Conservation (phyloP, 2,797 vertebrate genomes). For the Rhinella marina region DNA sequence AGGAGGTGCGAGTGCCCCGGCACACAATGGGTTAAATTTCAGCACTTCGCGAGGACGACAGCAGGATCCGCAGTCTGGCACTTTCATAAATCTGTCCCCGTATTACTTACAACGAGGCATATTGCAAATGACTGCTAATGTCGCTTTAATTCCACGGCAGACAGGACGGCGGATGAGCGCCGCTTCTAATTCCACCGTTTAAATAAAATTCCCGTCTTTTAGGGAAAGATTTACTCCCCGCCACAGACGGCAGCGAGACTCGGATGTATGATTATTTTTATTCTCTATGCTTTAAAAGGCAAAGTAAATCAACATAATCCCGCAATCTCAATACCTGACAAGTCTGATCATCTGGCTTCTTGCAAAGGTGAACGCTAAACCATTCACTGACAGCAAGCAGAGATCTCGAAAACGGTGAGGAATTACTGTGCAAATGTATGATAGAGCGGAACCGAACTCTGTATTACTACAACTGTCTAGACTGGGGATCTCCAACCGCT, state of each 20-base stretch:
- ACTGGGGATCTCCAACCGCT: too few species aligned
- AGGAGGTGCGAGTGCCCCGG: too few species aligned
- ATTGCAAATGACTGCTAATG: slow-evolving; percentile 39
- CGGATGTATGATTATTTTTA: too few species aligned
- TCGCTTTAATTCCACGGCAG: slow-evolving; percentile 45
- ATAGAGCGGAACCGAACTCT: too few species aligned
- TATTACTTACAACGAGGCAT: slow-evolving; percentile 34
- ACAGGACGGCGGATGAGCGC: slow-evolving; percentile 28
- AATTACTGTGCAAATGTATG: too few species aligned
- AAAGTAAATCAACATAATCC: not conserved
- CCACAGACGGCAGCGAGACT: not conserved
- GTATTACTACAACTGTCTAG: too few species aligned
- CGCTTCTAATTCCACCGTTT: not conserved
- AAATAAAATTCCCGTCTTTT: slow-evolving; percentile 19
- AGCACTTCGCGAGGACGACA: not conserved
- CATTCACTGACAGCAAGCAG: too few species aligned
- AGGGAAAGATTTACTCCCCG: slow-evolving; percentile 5
- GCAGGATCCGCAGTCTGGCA: slow-evolving; percentile 24
- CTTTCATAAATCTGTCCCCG: slow-evolving; percentile 38
- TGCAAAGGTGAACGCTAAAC: not conserved
- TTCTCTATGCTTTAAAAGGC: not conserved
- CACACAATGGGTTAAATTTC: not conserved
- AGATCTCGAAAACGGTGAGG: too few species aligned
- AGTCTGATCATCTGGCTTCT: not conserved
- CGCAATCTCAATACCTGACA: not conserved